Evolutionary conservation across 2,797 vertebrate species (phyloP), one percentile per base, ranked within the genome.

Genomic region (Heterohyrax brucei): DNA sequence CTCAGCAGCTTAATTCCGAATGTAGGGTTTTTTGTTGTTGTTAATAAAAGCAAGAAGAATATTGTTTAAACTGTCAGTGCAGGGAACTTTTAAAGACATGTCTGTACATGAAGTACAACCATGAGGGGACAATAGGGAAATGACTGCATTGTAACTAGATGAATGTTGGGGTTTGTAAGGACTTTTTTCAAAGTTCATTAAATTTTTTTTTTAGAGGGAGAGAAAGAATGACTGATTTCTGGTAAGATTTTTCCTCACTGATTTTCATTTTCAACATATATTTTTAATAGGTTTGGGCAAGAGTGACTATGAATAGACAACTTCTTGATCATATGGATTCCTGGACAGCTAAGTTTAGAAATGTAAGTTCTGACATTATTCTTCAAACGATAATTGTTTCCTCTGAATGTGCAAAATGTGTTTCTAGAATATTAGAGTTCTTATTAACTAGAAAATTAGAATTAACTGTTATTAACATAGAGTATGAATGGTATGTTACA

Each of bases 321-420:
- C 98, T 99, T 26, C 98, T 99, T 50, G 99, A 99, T 46, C 99
- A 99, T 96, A 99, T 99, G 79, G 99, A 99, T 96, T 99, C 99
- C 89, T 99, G 99, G 99, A 99, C 99, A 0, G 99, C 99, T 0
- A 99, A 99, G 94, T 99, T 99, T 85, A 98, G 99, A 98, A 99
- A 99, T 33, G 99, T 99, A 87, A 99, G 99, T 98, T 76, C 76
- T 75, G 9, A 70, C 19, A 13, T 79, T 93, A 61, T 10, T 87
- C 10, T 89, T 68, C 59, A n/a, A 19, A 84, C 16, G 53, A 6
- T 92, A 59, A 59, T 79, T 78, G 68, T 30, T 91, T 24, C 26
- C 53, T 93, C 50, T 89, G 89, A 44, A 44, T 88, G 89, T 88
- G 16, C 14, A 75, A 83, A 82, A 14, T 79, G 13, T 87, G 28